phyloP scores from a whole-genome alignment of 2,113 vertebrate genomes.

The Rallus limicola region DNA sequence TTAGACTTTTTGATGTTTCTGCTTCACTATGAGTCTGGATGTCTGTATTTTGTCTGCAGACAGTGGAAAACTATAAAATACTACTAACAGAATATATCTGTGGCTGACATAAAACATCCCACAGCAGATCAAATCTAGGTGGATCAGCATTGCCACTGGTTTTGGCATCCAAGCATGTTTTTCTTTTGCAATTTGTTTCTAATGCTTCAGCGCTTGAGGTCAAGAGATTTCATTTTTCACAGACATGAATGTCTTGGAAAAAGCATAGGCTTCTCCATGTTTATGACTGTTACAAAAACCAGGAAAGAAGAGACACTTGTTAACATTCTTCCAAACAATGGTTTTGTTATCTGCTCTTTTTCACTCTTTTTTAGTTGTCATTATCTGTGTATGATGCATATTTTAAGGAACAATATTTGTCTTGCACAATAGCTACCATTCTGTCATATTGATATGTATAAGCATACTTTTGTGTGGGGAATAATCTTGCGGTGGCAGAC shows the following conservation, averaged over 20 bases:
- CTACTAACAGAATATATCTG: neutral
- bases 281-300: neutral
- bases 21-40: neutral
- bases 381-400: neutral
- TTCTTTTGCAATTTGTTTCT: neutral
- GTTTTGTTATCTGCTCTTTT: neutral
- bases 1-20: neutral
- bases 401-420: neutral
- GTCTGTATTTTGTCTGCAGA: neutral
- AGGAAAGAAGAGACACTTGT: neutral
- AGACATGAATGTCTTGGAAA: neutral
- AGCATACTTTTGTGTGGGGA: neutral
- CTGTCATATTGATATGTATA: fast-evolving
- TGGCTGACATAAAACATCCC: neutral
- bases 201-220: neutral
- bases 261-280: neutral
- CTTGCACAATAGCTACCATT: neutral
- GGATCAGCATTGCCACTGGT: neutral
- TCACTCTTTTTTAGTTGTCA: neutral
- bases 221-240: neutral
- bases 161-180: neutral
- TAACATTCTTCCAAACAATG: neutral
- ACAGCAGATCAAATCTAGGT: neutral
- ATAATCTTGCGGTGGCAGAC: neutral
- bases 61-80: neutral